Percentiles rank a stretch among this genome's conserved stretches.
phyloP scores from a whole-genome alignment of 2,888 invertebrate species.

The Acanthosoma haemorrhoidale region DNA sequence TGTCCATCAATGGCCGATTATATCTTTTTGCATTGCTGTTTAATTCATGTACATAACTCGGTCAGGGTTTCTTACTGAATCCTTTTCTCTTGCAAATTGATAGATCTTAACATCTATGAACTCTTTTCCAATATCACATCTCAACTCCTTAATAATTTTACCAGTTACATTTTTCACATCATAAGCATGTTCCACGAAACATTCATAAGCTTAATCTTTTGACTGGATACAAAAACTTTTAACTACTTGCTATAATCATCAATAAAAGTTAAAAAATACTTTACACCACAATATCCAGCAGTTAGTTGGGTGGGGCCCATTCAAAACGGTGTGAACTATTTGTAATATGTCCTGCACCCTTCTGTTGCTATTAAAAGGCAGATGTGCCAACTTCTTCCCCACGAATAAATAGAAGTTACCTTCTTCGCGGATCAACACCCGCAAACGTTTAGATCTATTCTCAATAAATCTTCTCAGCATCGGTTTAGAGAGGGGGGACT shows the following conservation, averaged over 20 bases:
- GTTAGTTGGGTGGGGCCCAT: slow-evolving; percentile 3
- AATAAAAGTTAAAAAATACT: slow-evolving; percentile 12
- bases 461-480: no score
- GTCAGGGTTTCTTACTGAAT: not conserved
- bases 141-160: not conserved
- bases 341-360: not conserved
- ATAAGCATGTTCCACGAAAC: not conserved
- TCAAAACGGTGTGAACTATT: slow-evolving; percentile 13
- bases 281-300: slow-evolving; percentile 5
- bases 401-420: no score
- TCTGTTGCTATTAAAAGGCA: slow-evolving; percentile 7
- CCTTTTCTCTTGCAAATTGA: slow-evolving; percentile 2
- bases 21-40: no score
- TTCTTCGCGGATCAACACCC: no score
- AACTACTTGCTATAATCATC: not conserved
- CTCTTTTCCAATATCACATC: slow-evolving; percentile 4
- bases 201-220: not conserved
- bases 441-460: no score
- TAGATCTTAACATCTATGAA: not conserved
- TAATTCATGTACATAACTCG: not conserved
- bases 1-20: no score
- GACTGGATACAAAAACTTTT: not conserved
- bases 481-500: no score
- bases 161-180: not conserved
- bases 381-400: no score